These are phyloP conservation scores for Rachycentron canadum DNA, from an alignment of 2,797 vertebrate genomes.

Conservation along the genomic window DNA sequence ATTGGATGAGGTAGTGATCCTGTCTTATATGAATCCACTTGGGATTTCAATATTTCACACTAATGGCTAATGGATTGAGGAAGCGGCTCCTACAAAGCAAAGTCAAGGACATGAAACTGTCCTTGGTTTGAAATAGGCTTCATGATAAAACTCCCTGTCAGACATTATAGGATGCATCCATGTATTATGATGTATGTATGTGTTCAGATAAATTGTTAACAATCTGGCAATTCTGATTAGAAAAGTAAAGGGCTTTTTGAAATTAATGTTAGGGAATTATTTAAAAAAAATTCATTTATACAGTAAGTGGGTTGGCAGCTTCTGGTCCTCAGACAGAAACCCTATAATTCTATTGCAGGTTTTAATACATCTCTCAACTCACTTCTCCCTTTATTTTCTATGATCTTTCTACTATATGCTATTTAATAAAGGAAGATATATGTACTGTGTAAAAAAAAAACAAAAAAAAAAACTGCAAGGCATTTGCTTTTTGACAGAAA, in stretches of 20 bases:
- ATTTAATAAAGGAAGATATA: not conserved
- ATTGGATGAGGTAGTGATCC: constrained; percentile 9
- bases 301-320: not conserved
- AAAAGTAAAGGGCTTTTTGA: not conserved
- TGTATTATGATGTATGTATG: not conserved
- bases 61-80: constrained; percentile 17
- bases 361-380: no score
- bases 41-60: constrained; percentile 43
- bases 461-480: not conserved
- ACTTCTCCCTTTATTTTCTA: no score
- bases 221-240: not conserved
- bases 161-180: not conserved
- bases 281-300: no score
- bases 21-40: constrained; percentile 16
- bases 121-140: constrained; percentile 8
- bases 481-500: not conserved
- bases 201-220: not conserved
- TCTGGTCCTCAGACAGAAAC: not conserved
- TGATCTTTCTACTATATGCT: not conserved
- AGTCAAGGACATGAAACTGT: constrained; percentile 13
- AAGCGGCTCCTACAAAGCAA: constrained; percentile 6
- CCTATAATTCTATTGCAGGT: no score
- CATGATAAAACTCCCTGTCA: constrained; percentile 17
- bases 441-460: no score
- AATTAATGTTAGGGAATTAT: not conserved